phyloP scores from a whole-genome alignment of 1,140 invertebrate species.

The Aporrectodea caliginosa region DNA sequence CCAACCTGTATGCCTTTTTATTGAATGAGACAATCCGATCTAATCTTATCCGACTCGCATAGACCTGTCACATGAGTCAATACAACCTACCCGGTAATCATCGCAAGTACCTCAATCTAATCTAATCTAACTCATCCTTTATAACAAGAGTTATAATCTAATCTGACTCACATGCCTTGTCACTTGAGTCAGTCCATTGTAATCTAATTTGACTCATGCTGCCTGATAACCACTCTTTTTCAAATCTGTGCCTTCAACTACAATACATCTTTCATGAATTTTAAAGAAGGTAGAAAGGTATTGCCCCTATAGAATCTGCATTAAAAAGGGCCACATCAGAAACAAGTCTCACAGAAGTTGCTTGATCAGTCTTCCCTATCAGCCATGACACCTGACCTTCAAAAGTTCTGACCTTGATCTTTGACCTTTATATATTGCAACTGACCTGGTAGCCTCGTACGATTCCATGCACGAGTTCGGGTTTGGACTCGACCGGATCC shows the following conservation, averaged over 20 bases:
- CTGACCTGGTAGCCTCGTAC: slow-evolving; percentile 47
- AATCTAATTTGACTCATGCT: too few species aligned
- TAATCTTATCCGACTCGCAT: too few species aligned
- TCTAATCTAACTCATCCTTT: too few species aligned
- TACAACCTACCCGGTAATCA: too few species aligned
- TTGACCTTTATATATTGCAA: not conserved
- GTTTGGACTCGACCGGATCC: slow-evolving; percentile 40
- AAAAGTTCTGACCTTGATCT: not conserved
- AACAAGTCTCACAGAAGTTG: not conserved
- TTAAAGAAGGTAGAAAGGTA: not conserved
- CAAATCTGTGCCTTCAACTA: not conserved
- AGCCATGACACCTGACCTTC: not conserved
- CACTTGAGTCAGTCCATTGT: too few species aligned
- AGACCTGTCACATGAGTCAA: too few species aligned
- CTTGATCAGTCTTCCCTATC: not conserved
- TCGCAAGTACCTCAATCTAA: too few species aligned
- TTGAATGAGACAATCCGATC: too few species aligned
- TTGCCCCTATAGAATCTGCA: not conserved
- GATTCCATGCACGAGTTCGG: slow-evolving; percentile 39
- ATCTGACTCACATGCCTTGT: too few species aligned
- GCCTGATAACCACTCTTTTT: too few species aligned
- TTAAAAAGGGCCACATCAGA: not conserved
- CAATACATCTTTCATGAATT: not conserved
- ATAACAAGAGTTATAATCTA: too few species aligned
- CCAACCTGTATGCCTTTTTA: too few species aligned